Percentiles rank a stretch among this genome's conserved stretches.
Evolutionary conservation across 2,888 invertebrate genomes (phyloP).

Genomic region (Morinoia aosen): DNA sequence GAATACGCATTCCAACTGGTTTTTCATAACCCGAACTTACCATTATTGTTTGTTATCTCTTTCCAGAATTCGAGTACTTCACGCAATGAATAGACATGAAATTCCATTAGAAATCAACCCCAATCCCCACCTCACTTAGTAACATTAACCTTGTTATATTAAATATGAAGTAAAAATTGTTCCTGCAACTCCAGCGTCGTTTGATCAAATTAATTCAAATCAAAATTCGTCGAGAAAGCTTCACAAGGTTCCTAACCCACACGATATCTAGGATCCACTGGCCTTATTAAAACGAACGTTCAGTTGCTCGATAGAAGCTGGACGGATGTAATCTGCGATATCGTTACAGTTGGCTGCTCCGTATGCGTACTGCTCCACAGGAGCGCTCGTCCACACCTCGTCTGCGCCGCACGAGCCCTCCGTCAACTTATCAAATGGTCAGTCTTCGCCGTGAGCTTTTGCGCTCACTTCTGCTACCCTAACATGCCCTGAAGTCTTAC

Average conservation of each 20-base stretch:
- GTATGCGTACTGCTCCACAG: not conserved
- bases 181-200: not conserved
- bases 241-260: not conserved
- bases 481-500: not conserved
- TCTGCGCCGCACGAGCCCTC: not conserved
- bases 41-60: too few species aligned
- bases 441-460: not conserved
- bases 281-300: not conserved
- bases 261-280: not conserved
- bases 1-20: too few species aligned
- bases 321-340: not conserved
- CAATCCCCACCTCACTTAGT: too few species aligned
- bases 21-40: too few species aligned
- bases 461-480: not conserved
- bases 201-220: not conserved
- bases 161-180: too few species aligned
- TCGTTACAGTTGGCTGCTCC: not conserved
- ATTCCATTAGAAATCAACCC: too few species aligned
- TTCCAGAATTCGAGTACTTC: too few species aligned
- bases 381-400: not conserved
- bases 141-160: too few species aligned
- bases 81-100: too few species aligned
- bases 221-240: not conserved
- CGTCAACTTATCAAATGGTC: not conserved
- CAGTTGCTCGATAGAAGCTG: not conserved